A percentile compares a stretch with the other conserved stretches of the same genome.
phyloP scores from a whole-genome alignment of 2,888 invertebrate species.

The Drosophila histrio region DNA sequence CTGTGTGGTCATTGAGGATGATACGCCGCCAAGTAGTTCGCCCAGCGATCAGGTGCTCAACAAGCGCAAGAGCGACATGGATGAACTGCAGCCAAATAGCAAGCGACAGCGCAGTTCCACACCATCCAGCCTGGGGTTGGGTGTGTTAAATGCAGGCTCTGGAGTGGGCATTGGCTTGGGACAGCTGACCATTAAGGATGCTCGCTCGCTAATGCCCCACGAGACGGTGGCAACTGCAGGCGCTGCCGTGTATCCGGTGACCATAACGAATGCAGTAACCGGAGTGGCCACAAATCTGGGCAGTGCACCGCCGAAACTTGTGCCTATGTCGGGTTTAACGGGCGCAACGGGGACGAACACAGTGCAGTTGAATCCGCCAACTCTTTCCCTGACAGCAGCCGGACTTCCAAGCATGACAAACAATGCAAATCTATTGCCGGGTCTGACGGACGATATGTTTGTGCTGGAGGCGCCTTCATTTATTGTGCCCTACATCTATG shows the following conservation, averaged over 20 bases:
- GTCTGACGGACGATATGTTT: constrained; percentile 95
- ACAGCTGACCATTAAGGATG: constrained; percentile 83
- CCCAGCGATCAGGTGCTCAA: constrained; percentile 53
- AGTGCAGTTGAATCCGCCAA: constrained; percentile 66
- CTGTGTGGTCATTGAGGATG: constrained; percentile 85
- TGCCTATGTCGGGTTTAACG: constrained; percentile 66
- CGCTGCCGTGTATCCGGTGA: constrained; percentile 82
- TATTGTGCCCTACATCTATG: constrained; percentile 96
- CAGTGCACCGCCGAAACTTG: constrained; percentile 74
- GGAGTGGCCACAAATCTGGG: constrained; percentile 87
- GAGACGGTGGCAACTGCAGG: constrained; percentile 49
- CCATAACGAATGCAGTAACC: constrained; percentile 86
- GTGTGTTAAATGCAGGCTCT: constrained; percentile 13
- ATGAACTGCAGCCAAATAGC: constrained; percentile 84
- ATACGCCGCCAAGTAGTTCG: constrained; percentile 83
- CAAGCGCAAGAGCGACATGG: constrained; percentile 85
- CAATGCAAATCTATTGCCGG: constrained; percentile 89
- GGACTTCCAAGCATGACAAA: constrained; percentile 75
- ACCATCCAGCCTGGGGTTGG: constrained; percentile 34
- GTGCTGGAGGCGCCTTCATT: constrained; percentile 96
- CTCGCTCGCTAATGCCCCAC: constrained; percentile 81
- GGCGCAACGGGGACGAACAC: constrained; percentile 39
- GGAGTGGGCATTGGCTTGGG: constrained; percentile 49
- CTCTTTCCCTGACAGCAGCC: constrained; percentile 57
- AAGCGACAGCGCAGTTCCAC: constrained; percentile 77